Evolutionary conservation across 2,888 invertebrate species (phyloP), one percentile per base, ranked within the genome.

Genomic region (Plagodis pulveraria): DNA sequence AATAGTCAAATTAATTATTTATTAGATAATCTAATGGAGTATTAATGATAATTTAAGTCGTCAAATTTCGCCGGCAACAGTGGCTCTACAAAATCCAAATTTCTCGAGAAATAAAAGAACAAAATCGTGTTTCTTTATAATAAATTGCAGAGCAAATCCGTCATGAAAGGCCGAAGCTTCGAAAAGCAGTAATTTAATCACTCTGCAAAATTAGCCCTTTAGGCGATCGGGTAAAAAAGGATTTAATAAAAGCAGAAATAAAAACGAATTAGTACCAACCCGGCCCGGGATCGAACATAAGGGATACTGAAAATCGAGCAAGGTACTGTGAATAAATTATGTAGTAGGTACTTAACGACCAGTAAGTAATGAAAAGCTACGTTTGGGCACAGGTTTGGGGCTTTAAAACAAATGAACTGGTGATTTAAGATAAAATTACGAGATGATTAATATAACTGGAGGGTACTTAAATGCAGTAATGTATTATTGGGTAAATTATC

Each of bases 171-270:
- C n/a, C n/a, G n/a, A n/a, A n/a, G n/a, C 73, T 78, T 69, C 54
- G 44, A 65, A n/a, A n/a, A 69, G 66, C 69, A 70, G 81, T 77
- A 81, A 82, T 81, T 78, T 77, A 76, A 81, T 77, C 77, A 77
- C 73, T 76, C 73, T 70, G 70, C 73, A 70, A 77, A 81, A 81
- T 83, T 80, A 78, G 73, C 76, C 77, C 79, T 77, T 62, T 60
- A 71, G 76, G 78, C 75, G 76, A 73, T 76, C 72, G 63, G 69
- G 60, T 45, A 65, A 73, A 77, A n/a, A 74, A 33, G 54, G 47
- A 50, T 56, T 60, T 53, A 52, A 60, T 61, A 62, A 64, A 62
- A 58, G 53, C 44, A 34, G 41, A 59, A 63, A 67, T 58, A 62
- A 59, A 63, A 65, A 58, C 48, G 57, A 63, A 64, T 68, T 66